A percentile compares a stretch with the other conserved stretches of the same genome.
Evolutionary conservation across 2,888 invertebrate genomes (phyloP).

Genomic region (Beris chalybata): DNA sequence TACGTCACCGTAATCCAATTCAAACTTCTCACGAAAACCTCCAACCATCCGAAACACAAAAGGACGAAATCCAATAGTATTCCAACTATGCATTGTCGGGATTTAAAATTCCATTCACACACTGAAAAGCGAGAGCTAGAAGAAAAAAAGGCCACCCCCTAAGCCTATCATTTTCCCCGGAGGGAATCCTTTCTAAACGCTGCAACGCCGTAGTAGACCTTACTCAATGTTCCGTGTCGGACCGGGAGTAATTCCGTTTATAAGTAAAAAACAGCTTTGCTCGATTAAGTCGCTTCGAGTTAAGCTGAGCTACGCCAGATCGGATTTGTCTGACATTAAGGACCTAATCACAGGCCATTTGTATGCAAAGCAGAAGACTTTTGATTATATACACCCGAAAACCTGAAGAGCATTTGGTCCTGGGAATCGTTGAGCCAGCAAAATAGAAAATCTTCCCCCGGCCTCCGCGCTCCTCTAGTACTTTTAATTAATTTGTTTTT

Average conservation of each 20-base stretch:
- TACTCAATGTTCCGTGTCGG: conserved; percentile 26
- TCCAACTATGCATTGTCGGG: conserved; percentile 13
- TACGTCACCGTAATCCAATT: conserved; percentile 22
- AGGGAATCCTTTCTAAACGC: neutral
- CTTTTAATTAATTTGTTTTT: conserved; percentile 37
- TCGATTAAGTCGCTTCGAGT: conserved; percentile 27
- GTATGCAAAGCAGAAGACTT: conserved; percentile 38
- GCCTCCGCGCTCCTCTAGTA: conserved; percentile 19
- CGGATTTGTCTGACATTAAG: conserved; percentile 31
- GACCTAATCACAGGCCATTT: conserved; percentile 37
- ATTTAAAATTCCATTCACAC: conserved; percentile 31
- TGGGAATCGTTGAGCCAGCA: neutral
- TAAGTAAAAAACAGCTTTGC: conserved; percentile 26
- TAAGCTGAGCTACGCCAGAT: conserved; percentile 1
- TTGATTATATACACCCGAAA: conserved; percentile 31
- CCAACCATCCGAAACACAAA: too few species aligned
- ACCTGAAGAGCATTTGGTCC: neutral
- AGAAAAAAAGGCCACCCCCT: neutral
- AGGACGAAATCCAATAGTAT: too few species aligned
- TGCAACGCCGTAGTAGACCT: conserved; percentile 15
- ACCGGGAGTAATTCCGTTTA: conserved; percentile 16
- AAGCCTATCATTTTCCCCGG: conserved; percentile 22
- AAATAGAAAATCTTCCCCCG: conserved; percentile 7
- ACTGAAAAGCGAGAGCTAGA: conserved; percentile 22
- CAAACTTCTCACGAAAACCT: neutral